A percentile compares a stretch with the other conserved stretches of the same genome.
Evolutionary conservation across 2,888 invertebrate genomes (phyloP).

Genomic region (Dione vanillae): DNA sequence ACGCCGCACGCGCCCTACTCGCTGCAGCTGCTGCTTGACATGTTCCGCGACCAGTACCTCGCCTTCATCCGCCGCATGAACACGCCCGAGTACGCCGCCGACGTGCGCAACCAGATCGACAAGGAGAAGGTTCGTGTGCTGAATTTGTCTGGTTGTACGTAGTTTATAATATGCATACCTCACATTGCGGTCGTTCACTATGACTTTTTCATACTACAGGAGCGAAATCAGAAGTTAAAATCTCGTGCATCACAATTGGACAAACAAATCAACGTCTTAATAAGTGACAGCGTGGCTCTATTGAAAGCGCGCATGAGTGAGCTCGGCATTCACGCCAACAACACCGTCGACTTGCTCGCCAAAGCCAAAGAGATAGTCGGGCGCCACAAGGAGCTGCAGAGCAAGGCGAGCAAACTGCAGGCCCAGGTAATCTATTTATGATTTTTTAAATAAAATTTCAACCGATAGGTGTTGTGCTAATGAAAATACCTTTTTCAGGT

Average conservation of each 20-base stretch:
- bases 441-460: slow-evolving; percentile 2
- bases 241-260: slow-evolving; percentile 95
- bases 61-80: slow-evolving; percentile 93
- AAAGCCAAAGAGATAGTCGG: slow-evolving; percentile 97
- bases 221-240: slow-evolving; percentile 91
- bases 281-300: slow-evolving; percentile 95
- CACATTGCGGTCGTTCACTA: no score
- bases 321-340: slow-evolving; percentile 93
- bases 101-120: slow-evolving; percentile 90
- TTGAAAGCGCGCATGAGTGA: slow-evolving; percentile 96
- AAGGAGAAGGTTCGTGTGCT: slow-evolving; percentile 87
- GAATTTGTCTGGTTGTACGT: no score
- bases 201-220: slow-evolving; percentile 69
- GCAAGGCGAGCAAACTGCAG: slow-evolving; percentile 93
- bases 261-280: slow-evolving; percentile 95
- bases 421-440: slow-evolving; percentile 86
- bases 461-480: slow-evolving; percentile 32
- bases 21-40: slow-evolving; percentile 93
- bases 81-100: slow-evolving; percentile 88
- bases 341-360: slow-evolving; percentile 92
- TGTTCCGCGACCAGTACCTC: slow-evolving; percentile 94
- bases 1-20: slow-evolving; percentile 93
- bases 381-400: slow-evolving; percentile 95
- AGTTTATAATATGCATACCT: no score
- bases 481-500: slow-evolving; percentile 67